phyloP scores from a whole-genome alignment of 1,140 invertebrate species.

The Argopecten irradians region DNA sequence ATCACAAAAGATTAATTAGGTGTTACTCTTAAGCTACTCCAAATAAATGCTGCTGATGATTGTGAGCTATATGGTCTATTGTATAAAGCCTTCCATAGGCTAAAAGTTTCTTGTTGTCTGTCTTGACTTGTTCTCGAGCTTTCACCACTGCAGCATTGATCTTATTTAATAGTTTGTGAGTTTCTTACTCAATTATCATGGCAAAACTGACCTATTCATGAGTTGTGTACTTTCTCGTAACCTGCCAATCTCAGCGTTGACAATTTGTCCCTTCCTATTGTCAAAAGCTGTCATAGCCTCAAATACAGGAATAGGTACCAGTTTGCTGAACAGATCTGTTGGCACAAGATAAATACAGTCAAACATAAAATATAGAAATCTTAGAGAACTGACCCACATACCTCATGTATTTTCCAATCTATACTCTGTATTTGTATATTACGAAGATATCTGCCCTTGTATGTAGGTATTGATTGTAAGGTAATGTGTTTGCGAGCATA shows the following conservation, averaged over 20 bases:
- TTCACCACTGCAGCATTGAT: not conserved
- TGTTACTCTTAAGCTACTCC: too few relatives aligned
- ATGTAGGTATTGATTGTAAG: too few relatives aligned
- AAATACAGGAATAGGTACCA: slow-evolving; percentile 93
- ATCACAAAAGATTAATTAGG: too few relatives aligned
- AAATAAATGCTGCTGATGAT: not conserved
- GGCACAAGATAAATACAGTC: slow-evolving; percentile 51
- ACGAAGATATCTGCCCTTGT: too few relatives aligned
- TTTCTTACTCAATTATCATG: not conserved
- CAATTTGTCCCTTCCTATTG: slow-evolving; percentile 88
- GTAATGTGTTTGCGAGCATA: too few relatives aligned
- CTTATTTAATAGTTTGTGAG: not conserved
- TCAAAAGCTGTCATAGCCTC: slow-evolving; percentile 91
- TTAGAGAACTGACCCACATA: not conserved
- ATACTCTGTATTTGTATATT: too few relatives aligned
- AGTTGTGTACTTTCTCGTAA: slow-evolving; percentile 93
- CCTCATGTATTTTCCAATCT: not conserved
- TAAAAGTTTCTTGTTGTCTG: not conserved
- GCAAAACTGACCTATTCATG: slow-evolving; percentile 86
- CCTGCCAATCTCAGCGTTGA: slow-evolving; percentile 83
- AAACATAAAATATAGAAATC: not conserved
- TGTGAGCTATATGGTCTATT: not conserved
- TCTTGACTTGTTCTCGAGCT: not conserved
- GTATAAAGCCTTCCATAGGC: not conserved
- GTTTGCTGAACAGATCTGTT: slow-evolving; percentile 90